Conservation (phyloP, 2,797 vertebrate species). For the Oreochromis grahami region DNA sequence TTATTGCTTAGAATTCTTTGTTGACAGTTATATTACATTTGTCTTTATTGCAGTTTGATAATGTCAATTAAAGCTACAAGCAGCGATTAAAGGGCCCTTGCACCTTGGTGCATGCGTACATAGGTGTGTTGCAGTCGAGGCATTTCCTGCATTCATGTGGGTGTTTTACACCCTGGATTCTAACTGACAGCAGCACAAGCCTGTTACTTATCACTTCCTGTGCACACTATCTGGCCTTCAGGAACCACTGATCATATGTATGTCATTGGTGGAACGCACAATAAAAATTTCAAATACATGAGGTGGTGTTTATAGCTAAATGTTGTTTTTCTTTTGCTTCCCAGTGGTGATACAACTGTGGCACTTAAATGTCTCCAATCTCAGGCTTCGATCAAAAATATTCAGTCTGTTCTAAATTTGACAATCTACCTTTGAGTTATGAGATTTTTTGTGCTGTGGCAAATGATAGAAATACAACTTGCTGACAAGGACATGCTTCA, state of each 20-base stretch:
- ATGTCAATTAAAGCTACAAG: not conserved
- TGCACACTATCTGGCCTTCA: not conserved
- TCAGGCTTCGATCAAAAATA: not conserved
- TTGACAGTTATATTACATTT: not conserved
- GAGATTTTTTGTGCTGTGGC: not conserved
- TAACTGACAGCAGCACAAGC: not conserved
- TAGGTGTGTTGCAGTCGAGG: not conserved
- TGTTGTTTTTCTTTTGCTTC: not conserved
- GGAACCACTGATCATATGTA: not conserved
- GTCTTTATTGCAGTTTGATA: not conserved
- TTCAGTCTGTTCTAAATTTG: not conserved
- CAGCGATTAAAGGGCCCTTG: not conserved
- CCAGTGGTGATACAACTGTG: not conserved
- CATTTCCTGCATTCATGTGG: accelerated
- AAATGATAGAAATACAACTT: not conserved
- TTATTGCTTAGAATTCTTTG: not conserved
- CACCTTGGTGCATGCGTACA: not conserved
- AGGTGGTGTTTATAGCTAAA: not conserved
- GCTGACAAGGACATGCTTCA: not conserved
- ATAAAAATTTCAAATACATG: not conserved
- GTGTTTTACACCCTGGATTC: not conserved
- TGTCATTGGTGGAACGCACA: not conserved
- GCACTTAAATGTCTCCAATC: not conserved
- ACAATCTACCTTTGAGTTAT: not conserved
- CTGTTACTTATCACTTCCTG: not conserved